phyloP scores from a whole-genome alignment of 2,888 invertebrate genomes.

The Subacronicta megacephala region DNA sequence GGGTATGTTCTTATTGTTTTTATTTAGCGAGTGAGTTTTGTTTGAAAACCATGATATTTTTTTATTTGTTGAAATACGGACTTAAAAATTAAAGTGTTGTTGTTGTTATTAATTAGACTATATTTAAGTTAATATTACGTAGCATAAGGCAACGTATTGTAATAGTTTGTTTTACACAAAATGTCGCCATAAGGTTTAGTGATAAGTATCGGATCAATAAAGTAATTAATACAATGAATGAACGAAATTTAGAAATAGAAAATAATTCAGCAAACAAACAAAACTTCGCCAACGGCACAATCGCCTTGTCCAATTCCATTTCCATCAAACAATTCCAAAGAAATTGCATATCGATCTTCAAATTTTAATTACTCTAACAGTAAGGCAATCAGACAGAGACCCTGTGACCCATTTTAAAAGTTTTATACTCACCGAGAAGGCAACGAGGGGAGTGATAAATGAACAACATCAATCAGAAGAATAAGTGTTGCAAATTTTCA shows the following conservation, averaged over 20 bases:
- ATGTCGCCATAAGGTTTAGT: too few relatives aligned
- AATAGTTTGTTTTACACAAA: too few relatives aligned
- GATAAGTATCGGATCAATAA: too few relatives aligned
- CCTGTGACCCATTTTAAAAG: conserved; percentile 89
- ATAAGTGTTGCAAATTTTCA: conserved; percentile 88
- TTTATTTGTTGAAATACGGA: not conserved
- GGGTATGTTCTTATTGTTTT: conserved; percentile 10
- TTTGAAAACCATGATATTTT: not conserved
- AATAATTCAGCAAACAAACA: conserved; percentile 11
- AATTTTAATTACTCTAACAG: conserved; percentile 85
- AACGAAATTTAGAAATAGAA: too few relatives aligned
- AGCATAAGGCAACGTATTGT: too few relatives aligned
- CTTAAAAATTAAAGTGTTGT: too few relatives aligned
- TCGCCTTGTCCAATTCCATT: conserved; percentile 9
- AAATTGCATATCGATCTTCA: conserved; percentile 74
- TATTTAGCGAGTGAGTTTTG: conserved; percentile 8
- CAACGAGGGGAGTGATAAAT: conserved; percentile 88
- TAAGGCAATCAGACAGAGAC: conserved; percentile 81
- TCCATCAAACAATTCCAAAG: conserved; percentile 37
- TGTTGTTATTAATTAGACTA: too few relatives aligned
- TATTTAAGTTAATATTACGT: too few relatives aligned
- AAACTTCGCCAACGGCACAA: conserved; percentile 4
- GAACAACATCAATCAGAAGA: conserved; percentile 87
- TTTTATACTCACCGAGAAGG: conserved; percentile 74
- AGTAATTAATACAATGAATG: too few relatives aligned